Base-by-base conservation (phyloP, 2,888 invertebrate genomes). In the Tanytarsus gracilentus region DNA sequence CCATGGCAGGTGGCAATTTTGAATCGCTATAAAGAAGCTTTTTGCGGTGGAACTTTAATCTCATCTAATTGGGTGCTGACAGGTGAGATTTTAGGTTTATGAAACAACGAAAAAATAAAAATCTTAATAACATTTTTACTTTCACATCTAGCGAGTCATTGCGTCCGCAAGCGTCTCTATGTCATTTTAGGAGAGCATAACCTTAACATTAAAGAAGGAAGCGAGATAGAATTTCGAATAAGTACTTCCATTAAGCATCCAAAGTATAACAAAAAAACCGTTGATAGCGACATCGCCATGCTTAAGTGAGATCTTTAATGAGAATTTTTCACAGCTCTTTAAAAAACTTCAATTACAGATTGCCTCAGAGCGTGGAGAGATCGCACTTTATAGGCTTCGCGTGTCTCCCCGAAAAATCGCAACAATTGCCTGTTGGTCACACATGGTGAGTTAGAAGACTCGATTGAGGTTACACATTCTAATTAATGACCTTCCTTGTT, bases 1-100 rank as follows among this genome's bases (percentile, higher is more conserved):
- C 92, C 93, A 0, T 95, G 95, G 94, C 93, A 94, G 76, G 92
- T 91, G 18, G 93, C 89, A 56, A 83, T 96, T 58, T 78, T 95
- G 62, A 94, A 93, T 72, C 79, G 85, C 68, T 85, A 82, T 71
- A 84, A 84, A 85, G 92, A 93, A 75, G 86, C 88, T 26, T 90
- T 91, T 69, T 93, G 92, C 69, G 92, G 92, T 0, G 93, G 92
- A 2, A 91, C 92, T 1, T 71, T 93, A 27, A 81, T 93, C 16
- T 83, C 87, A 0, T 79, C 87, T 0, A 79, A 83, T 49, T 93
- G 92, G 91, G 85, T 92, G 49, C 76, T 92, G 61, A 91, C 55
- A 33, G 55, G 55, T 55, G 11, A 36, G 21, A 29, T 51, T 16
- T 36, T 39, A 18, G 8, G 14, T 9, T 16, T 8, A 11, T 6